These are phyloP conservation scores for Sphaeramia orbicularis DNA, from an alignment of 2,797 vertebrate species.

Conservation along the genomic window DNA sequence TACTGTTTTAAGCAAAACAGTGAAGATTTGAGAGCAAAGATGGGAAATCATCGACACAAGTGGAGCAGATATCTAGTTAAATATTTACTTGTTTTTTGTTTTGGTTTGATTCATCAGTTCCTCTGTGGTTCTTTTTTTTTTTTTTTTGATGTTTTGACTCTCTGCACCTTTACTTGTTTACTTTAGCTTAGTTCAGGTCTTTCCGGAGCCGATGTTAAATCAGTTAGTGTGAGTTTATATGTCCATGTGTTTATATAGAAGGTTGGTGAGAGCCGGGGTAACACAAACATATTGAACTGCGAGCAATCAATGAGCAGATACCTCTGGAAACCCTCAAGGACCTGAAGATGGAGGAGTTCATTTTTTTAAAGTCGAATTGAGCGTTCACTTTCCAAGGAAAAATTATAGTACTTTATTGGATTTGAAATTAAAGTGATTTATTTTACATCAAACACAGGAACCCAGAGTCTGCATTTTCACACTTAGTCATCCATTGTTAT, in stretches of 20 bases:
- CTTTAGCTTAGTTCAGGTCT: no score
- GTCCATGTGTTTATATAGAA: slow-evolving; percentile 4
- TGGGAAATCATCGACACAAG: no score
- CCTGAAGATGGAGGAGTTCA: background rate
- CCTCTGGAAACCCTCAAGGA: background rate
- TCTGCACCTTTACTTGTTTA: background rate
- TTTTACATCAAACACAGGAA: background rate
- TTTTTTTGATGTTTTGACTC: slow-evolving; percentile 31
- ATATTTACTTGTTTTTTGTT: background rate
- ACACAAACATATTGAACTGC: slow-evolving; percentile 38
- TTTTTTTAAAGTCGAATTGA: background rate
- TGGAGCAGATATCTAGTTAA: background rate
- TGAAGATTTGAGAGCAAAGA: no score
- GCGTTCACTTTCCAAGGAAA: no score
- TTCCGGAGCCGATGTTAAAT: slow-evolving; percentile 12
- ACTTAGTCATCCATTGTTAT: background rate
- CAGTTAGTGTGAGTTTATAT: background rate
- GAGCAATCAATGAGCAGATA: slow-evolving; percentile 24
- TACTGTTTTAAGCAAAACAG: no score
- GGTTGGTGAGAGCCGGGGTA: slow-evolving; percentile 18
- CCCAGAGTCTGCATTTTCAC: background rate
- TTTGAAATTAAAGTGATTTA: background rate
- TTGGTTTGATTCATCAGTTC: background rate
- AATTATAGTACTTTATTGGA: background rate
- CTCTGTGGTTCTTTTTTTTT: slow-evolving; percentile 38